These are phyloP conservation scores for Caenorhabditis plicata DNA, from an alignment of 2,888 invertebrate species.

Conservation along the genomic window DNA sequence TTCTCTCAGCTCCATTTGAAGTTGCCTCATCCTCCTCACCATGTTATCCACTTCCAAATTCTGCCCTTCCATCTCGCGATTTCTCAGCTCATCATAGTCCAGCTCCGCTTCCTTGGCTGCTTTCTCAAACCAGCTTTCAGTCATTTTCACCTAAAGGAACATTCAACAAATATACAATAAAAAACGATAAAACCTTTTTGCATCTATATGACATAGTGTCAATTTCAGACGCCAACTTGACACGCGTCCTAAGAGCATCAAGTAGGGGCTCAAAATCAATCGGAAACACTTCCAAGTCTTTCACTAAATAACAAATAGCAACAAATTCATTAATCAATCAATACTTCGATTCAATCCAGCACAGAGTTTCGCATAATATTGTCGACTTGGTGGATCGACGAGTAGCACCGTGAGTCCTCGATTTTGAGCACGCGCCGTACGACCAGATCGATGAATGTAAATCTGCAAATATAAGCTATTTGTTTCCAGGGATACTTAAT, in stretches of 20 bases:
- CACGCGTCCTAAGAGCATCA: slow-evolving; percentile 72
- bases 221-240: slow-evolving; percentile 78
- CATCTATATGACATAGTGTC: slow-evolving; percentile 77
- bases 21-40: slow-evolving; percentile 12
- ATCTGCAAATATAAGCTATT: slow-evolving; percentile 71
- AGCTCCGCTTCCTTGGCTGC: slow-evolving; percentile 85
- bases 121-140: slow-evolving; percentile 82
- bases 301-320: slow-evolving; percentile 21
- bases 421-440: slow-evolving; percentile 86
- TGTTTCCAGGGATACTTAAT: too few relatives aligned
- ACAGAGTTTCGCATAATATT: slow-evolving; percentile 78
- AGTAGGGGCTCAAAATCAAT: slow-evolving; percentile 71
- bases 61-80: slow-evolving; percentile 23
- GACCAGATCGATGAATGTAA: slow-evolving; percentile 92
- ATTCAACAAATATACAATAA: background rate
- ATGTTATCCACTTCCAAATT: slow-evolving; percentile 28
- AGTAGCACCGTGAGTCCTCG: slow-evolving; percentile 88
- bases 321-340: background rate
- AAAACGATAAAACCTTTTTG: slow-evolving; percentile 63
- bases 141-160: slow-evolving; percentile 55
- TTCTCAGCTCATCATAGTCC: slow-evolving; percentile 74
- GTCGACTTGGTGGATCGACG: slow-evolving; percentile 84
- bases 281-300: slow-evolving; percentile 78
- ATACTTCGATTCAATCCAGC: slow-evolving; percentile 81
- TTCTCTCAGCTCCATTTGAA: slow-evolving; percentile 11